Evolutionary conservation across 2,113 vertebrate genomes (phyloP).

Genomic region (Sterna hirundo): DNA sequence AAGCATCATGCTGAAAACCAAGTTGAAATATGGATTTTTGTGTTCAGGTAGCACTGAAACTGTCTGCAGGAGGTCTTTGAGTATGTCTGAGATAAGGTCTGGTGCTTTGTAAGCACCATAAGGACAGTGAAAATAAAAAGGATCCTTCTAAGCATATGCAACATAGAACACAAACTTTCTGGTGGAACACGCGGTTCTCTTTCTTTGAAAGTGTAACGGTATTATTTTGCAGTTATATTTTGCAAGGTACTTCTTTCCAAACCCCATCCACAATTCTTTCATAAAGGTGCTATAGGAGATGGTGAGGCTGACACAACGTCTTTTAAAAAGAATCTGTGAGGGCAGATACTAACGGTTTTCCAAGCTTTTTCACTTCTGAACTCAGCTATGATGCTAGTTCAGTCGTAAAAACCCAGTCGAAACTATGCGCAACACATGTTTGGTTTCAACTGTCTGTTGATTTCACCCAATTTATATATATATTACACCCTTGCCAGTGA

Average conservation of each 20-base stretch:
- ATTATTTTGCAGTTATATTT: neutral
- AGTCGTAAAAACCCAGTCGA: constrained; percentile 29
- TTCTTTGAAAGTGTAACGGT: neutral
- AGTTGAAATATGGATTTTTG: neutral
- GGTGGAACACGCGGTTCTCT: neutral
- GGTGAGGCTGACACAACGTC: neutral
- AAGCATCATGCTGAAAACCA: neutral
- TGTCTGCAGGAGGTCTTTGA: neutral
- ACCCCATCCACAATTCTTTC: neutral
- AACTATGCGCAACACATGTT: neutral
- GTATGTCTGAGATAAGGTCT: neutral
- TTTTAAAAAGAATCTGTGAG: neutral
- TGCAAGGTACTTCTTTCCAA: neutral
- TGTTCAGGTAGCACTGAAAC: neutral
- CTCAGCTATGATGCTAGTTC: neutral
- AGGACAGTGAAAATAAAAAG: neutral
- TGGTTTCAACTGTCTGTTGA: constrained; percentile 50
- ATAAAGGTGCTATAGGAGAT: neutral
- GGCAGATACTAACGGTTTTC: constrained; percentile 6
- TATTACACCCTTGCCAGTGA: neutral
- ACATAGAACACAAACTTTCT: neutral
- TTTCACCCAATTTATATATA: constrained; percentile 5
- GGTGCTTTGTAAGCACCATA: neutral
- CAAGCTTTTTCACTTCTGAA: constrained; percentile 16
- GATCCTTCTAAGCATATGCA: neutral